phyloP scores from a whole-genome alignment of 2,113 vertebrate genomes.

The Coregonus clupeaformis region DNA sequence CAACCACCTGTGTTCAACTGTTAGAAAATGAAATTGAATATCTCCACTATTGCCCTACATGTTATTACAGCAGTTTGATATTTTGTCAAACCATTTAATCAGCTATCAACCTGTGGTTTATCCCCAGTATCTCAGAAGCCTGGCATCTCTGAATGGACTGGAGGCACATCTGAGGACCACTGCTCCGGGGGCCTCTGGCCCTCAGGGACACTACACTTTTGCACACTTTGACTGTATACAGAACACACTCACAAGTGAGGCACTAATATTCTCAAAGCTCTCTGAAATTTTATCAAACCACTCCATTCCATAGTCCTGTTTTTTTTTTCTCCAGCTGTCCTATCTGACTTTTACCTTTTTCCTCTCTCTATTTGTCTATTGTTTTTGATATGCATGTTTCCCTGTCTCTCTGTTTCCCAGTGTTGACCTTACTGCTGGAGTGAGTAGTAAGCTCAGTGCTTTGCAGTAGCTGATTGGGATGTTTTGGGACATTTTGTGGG shows the following conservation, averaged over 20 bases:
- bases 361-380: slow-evolving; percentile 3
- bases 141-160: slow-evolving; percentile 93
- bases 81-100: background rate
- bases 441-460: slow-evolving; percentile 14
- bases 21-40: background rate
- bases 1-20: background rate
- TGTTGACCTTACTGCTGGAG: slow-evolving; percentile 31
- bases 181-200: slow-evolving; percentile 40
- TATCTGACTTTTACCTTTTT: background rate
- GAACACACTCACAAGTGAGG: slow-evolving; percentile 82
- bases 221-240: slow-evolving; percentile 85
- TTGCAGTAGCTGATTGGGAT: background rate
- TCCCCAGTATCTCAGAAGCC: slow-evolving; percentile 87
- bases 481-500: slow-evolving; percentile 9
- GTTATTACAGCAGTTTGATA: background rate
- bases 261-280: background rate
- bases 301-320: background rate
- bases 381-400: background rate
- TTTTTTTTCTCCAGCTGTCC: background rate
- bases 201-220: slow-evolving; percentile 78
- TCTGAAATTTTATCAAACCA: background rate
- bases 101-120: background rate
- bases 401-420: slow-evolving; percentile 19
- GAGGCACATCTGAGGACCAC: slow-evolving; percentile 91
- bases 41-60: background rate